These are phyloP conservation scores for Promerops cafer DNA, from an alignment of 2,113 vertebrate genomes.

Conservation along the genomic window DNA sequence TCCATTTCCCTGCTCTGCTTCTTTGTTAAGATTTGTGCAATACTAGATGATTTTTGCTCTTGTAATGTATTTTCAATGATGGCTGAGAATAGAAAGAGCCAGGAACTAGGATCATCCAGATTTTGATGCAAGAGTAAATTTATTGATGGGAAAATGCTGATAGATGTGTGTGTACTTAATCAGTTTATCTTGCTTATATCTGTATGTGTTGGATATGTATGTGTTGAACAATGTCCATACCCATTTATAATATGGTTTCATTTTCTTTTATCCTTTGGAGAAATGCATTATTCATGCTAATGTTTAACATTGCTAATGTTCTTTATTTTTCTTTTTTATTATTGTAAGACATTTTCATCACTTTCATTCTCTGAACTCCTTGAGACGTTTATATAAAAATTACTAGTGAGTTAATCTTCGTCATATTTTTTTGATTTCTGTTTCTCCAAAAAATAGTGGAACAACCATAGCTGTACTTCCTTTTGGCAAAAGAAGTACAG, in stretches of 20 bases:
- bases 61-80: not conserved
- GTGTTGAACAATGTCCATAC: not conserved
- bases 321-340: constrained; percentile 45
- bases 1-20: not conserved
- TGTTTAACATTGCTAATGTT: constrained; percentile 21
- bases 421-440: constrained; percentile 38
- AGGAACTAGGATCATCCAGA: not conserved
- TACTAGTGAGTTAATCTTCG: constrained; percentile 81
- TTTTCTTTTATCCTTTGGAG: not conserved
- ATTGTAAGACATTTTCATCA: constrained; percentile 76
- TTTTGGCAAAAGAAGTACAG: not conserved
- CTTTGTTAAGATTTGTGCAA: not conserved
- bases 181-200: not conserved
- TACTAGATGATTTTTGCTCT: not conserved
- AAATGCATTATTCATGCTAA: constrained; percentile 25
- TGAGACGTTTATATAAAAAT: constrained; percentile 86
- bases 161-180: not conserved
- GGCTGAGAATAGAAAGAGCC: not conserved
- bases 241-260: not conserved
- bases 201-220: not conserved
- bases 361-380: constrained; percentile 83
- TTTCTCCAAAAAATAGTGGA: not conserved
- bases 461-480: not conserved
- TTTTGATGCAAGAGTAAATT: not conserved
- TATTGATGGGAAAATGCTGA: not conserved